Evolutionary conservation across 2,113 vertebrate species (phyloP).

Genomic region (Menidia beryllina): DNA sequence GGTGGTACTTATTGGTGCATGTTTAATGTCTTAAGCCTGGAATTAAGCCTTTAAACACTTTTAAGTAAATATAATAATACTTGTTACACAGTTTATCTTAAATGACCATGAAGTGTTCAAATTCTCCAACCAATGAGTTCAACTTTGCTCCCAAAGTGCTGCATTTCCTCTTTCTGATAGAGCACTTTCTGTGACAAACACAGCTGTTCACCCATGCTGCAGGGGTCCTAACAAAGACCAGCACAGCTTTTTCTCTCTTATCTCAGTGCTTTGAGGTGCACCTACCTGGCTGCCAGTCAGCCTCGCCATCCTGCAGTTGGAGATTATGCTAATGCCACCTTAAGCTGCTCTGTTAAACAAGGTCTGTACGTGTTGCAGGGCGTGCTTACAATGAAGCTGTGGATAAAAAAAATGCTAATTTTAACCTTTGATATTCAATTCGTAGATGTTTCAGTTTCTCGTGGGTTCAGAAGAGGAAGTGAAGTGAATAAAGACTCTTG

Average conservation of each 20-base stretch:
- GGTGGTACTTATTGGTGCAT: neutral
- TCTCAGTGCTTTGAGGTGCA: conserved; percentile 40
- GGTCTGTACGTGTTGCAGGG: conserved; percentile 11
- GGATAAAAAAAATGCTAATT: neutral
- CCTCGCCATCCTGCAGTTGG: conserved; percentile 41
- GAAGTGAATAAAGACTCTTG: neutral
- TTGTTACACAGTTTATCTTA: neutral
- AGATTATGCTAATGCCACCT: conserved; percentile 55
- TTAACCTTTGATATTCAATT: conserved; percentile 4
- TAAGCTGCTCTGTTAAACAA: conserved; percentile 53
- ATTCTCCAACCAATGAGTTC: neutral
- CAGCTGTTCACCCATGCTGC: conserved; percentile 1
- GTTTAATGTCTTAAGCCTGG: too few relatives aligned
- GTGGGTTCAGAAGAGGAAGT: neutral
- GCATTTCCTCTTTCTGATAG: conserved; percentile 19
- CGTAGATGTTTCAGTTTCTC: neutral
- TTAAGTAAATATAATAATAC: too few relatives aligned
- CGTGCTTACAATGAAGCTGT: conserved; percentile 18
- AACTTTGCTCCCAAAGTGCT: conserved; percentile 7
- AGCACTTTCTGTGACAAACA: conserved; percentile 22
- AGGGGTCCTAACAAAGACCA: conserved; percentile 1
- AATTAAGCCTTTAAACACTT: too few relatives aligned
- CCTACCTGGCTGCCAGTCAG: conserved; percentile 43
- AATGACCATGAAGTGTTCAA: conserved; percentile 13
- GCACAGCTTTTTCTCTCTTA: conserved; percentile 20